These are phyloP conservation scores for Meta bourneti DNA, from an alignment of 2,888 invertebrate genomes.

Conservation along the genomic window DNA sequence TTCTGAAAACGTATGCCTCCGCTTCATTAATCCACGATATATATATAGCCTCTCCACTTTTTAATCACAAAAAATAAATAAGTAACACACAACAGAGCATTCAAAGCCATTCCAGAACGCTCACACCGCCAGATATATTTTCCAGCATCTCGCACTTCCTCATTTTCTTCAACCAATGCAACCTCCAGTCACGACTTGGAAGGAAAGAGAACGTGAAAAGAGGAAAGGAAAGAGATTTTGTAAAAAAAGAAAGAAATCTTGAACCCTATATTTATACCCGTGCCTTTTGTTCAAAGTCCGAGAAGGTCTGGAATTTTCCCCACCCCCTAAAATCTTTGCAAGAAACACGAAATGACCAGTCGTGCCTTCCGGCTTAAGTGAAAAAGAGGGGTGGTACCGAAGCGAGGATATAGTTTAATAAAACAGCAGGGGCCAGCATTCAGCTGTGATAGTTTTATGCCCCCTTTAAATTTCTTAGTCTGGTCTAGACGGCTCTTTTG, in stretches of 20 bases:
- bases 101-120: not conserved
- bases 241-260: not conserved
- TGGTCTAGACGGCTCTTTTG: constrained; percentile 12
- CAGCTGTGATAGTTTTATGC: constrained; percentile 15
- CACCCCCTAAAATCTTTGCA: constrained; percentile 50
- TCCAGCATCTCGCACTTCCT: not conserved
- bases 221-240: not conserved
- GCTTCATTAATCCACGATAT: too few species aligned
- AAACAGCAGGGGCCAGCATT: constrained; percentile 33
- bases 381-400: constrained; percentile 7
- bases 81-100: not conserved
- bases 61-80: too few species aligned
- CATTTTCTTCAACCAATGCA: not conserved
- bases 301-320: constrained; percentile 48
- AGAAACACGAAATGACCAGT: constrained; percentile 13
- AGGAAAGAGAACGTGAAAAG: not conserved
- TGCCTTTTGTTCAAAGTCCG: constrained; percentile 37
- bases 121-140: not conserved
- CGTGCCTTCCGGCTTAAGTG: not conserved
- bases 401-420: constrained; percentile 51
- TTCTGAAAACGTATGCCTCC: too few species aligned
- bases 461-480: constrained; percentile 22
- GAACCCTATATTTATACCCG: constrained; percentile 49
- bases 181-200: constrained; percentile 22
- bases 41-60: too few species aligned